Evolutionary conservation across 2,888 invertebrate species (phyloP), one percentile per base, ranked within the genome.

Genomic region (Dynastes tityus): DNA sequence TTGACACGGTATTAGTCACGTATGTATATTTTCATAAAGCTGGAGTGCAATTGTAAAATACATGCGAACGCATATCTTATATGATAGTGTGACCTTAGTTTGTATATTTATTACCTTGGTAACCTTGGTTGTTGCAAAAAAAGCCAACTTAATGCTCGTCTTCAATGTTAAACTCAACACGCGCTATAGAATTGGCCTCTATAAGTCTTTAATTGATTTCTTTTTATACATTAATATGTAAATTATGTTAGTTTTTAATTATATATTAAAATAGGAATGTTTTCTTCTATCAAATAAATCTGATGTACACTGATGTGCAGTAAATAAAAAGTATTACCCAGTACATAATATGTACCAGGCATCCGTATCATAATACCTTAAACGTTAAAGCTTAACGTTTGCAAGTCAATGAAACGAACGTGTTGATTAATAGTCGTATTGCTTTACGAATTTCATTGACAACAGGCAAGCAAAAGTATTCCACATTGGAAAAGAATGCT

Each of bases 81-180:
- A 22, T 58, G 55, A 8, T 58, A 22, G 22, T 22, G n/a, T 27
- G 55, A 58, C 55, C 55, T 58, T 5, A 16, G 22, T 27, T 16
- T 16, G 16, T 58, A 58, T 5, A 58, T 58, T 58, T 58, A 58
- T 22, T 58, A 58, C 55, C 55, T 58, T 58, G 55, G 16, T 4
- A 58, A 22, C 55, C 55, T 58, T 58, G 55, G 55, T 16, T 58
- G 55, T 58, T 6, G 55, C 55, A 58, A 58, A 58, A 22, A 58
- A 58, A 58, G 16, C 3, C 45, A 2, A 45, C 8, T 45, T 58
- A 16, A 58, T 16, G n/a, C 16, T 58, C 55, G 55, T 58, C 55
- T 58, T 58, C 55, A 58, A 58, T 58, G 55, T 58, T 58, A 58
- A 58, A 58, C n/a, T 58, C 22, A 58, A 58, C n/a, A 22, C n/a